Base-by-base conservation (phyloP, 2,797 vertebrate genomes). In the Aulostomus chinensis region DNA sequence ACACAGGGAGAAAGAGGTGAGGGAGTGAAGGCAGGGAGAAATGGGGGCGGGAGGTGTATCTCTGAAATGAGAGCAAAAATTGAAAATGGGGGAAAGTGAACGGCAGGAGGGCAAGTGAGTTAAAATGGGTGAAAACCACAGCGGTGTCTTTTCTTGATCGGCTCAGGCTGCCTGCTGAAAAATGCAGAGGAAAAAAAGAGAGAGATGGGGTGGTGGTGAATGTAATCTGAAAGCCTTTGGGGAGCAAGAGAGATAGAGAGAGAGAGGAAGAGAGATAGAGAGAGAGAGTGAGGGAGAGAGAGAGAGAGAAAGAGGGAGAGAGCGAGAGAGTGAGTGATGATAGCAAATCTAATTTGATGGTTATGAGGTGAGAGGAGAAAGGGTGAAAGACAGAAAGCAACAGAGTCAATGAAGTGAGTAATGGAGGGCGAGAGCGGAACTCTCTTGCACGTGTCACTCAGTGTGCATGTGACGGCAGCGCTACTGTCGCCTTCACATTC, bases 331-430 rank as follows among this genome's bases (percentile, higher is more conserved):
- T n/a, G 57, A 42, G 39, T n/a, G 51, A 53, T 10, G 31, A 40
- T 31, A 46, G 62, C 69, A 58, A 82, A 76, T 80, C 46, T 57
- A 38, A 79, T 73, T 62, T 57, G 55, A 78, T 55, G 13, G 55
- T 69, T 73, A 64, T 65, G 43, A 48, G 45, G 34, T 40, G 61
- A 60, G 51, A 53, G 33, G 31, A 51, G 40, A 42, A 39, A 16
- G 28, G 31, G 17, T 32, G 35, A 26, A 31, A 29, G 17, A 31
- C 29, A 18, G 50, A 64, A 43, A 49, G 52, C 11, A 33, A 42
- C 32, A 38, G 38, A 70, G 30, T 25, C 68, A 56, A 32, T 35
- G 49, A 57, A 62, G 58, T 54, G 62, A 68, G 65, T 59, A 50
- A 67, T 52, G 51, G 61, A 52, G 49, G 14, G 15, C 4, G 38